Evolutionary conservation across 2,113 vertebrate species (phyloP), one percentile per base, ranked within the genome.

Genomic region (Phaethornis superciliosus): DNA sequence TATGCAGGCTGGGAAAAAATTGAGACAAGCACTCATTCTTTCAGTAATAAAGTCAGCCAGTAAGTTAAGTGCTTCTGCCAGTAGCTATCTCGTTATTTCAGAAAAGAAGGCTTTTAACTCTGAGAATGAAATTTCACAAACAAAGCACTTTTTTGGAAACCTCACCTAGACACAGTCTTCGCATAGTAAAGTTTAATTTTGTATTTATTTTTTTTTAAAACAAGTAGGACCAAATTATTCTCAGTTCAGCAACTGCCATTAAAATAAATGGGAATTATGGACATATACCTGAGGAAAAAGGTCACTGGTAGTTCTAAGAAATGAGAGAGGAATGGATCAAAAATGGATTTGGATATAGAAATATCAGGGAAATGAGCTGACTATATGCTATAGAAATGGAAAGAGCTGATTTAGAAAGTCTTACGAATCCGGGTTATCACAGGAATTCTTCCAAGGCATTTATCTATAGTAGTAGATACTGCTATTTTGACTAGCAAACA

Each of bases 281-380:
- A 30, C 55, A 52, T 54, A 32, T 68, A 91, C 71, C 76, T 88
- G 68, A 94, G 32, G 33, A 85, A 85, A 91, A 52, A 59, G 59
- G 15, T 68, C 52, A 63, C 51, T 67, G 10, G 15, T 70, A n/a
- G 44, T 54, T 83, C 52, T 83, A 64, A 78, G 65, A 95, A 91
- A 94, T 56, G 12, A 83, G 64, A 94, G 37, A 47, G 23, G 17
- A 85, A 95, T 74, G 4, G 84, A 91, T 85, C 92, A 67, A 77
- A 95, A 95, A 81, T 83, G n/a, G 52, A 91, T 88, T 94, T 92
- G 56, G 46, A 17, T 52, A 83, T 91, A 64, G 83, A 92, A 96
- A 91, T 80, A 83, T 85, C 79, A 75, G 79, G 63, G 19, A 30
- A 22, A 75, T 91, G 81, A 85, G 52, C 68, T 94, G 89, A 77